A percentile compares a stretch with the other conserved stretches of the same genome.
These are phyloP conservation scores for Orussus abietinus DNA, from an alignment of 1,140 invertebrate genomes.

Conservation along the genomic window DNA sequence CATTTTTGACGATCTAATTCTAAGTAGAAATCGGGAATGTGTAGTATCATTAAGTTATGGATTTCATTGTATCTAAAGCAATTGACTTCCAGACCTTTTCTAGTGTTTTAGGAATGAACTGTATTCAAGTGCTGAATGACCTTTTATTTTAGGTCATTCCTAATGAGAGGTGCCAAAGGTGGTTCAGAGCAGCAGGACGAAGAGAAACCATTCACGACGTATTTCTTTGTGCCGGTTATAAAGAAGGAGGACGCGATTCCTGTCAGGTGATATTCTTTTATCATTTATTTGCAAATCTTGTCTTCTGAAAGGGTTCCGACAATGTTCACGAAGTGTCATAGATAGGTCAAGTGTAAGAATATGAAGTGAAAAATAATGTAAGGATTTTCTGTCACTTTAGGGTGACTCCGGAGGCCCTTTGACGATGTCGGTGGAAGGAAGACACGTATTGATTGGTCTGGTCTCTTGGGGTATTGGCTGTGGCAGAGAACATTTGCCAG, in stretches of 20 bases:
- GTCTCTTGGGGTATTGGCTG: slow-evolving; percentile 91
- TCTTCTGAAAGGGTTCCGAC: too few species aligned
- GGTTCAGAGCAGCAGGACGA: slow-evolving; percentile 85
- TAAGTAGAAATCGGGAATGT: too few species aligned
- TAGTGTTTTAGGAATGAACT: too few species aligned
- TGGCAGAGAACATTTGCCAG: slow-evolving; percentile 82
- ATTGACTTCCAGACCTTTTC: too few species aligned
- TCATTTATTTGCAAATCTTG: too few species aligned
- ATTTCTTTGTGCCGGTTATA: slow-evolving; percentile 89
- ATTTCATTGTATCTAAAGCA: too few species aligned
- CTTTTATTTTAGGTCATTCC: slow-evolving; percentile 87
- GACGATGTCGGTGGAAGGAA: slow-evolving; percentile 75
- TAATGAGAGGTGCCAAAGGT: slow-evolving; percentile 84
- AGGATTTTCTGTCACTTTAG: slow-evolving; percentile 48
- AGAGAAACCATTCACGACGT: slow-evolving; percentile 90
- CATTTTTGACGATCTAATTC: not conserved
- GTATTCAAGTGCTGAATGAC: too few species aligned
- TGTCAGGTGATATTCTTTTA: slow-evolving; percentile 61
- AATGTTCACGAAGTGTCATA: too few species aligned
- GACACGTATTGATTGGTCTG: slow-evolving; percentile 79
- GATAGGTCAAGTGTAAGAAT: too few species aligned
- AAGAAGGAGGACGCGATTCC: slow-evolving; percentile 72
- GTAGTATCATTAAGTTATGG: too few species aligned
- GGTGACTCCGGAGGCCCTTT: slow-evolving; percentile 82
- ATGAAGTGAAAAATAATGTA: slow-evolving; percentile 1